phyloP scores from a whole-genome alignment of 2,797 vertebrate genomes.

The Acanthornis magna region DNA sequence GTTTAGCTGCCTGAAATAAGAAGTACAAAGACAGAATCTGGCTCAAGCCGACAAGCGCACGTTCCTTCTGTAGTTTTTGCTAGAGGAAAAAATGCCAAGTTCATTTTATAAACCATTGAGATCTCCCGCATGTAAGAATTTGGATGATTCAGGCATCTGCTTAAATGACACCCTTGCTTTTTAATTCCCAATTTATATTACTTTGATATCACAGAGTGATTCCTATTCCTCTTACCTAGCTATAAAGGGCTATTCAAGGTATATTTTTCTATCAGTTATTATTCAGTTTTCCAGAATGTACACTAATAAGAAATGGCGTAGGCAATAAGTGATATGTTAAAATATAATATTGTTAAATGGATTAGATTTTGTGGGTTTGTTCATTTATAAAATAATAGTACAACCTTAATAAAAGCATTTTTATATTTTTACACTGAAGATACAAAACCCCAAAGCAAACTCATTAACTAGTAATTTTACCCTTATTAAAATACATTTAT shows the following conservation, averaged over 20 bases:
- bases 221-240: slow-evolving; percentile 45
- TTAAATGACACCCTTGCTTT: slow-evolving; percentile 25
- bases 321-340: slow-evolving; percentile 73
- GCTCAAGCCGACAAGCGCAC: background rate
- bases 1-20: background rate
- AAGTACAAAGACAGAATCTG: background rate
- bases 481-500: slow-evolving; percentile 87
- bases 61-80: background rate
- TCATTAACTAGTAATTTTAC: slow-evolving; percentile 85
- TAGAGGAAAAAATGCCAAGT: background rate
- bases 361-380: slow-evolving; percentile 75
- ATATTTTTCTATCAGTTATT: slow-evolving; percentile 54
- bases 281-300: slow-evolving; percentile 63
- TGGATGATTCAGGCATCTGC: background rate
- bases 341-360: slow-evolving; percentile 76
- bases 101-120: background rate
- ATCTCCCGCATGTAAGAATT: background rate
- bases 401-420: slow-evolving; percentile 82
- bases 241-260: slow-evolving; percentile 57
- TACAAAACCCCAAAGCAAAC: slow-evolving; percentile 84
- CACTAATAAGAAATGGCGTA: slow-evolving; percentile 65
- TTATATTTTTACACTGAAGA: slow-evolving; percentile 78
- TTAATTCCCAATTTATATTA: slow-evolving; percentile 46
- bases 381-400: slow-evolving; percentile 81
- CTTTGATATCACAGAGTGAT: slow-evolving; percentile 26